Conservation (phyloP, 1,140 invertebrate species). For the Atta cephalotes region DNA sequence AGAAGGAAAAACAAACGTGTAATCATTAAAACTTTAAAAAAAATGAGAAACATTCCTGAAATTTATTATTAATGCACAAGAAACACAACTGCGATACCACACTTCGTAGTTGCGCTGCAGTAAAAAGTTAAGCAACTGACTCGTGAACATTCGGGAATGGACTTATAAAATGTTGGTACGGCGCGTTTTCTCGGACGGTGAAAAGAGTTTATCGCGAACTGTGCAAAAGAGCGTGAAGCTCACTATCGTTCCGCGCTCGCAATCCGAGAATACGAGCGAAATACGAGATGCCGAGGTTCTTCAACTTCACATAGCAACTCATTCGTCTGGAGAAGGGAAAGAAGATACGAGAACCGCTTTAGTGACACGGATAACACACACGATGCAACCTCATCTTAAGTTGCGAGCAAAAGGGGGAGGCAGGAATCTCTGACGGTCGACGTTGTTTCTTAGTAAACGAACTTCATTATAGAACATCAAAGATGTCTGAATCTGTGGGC, state of each 20-base stretch:
- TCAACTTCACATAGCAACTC: not conserved
- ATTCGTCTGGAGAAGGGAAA: not conserved
- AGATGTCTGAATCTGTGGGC: constrained; percentile 53
- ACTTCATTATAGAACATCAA: constrained; percentile 76
- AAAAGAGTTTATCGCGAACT: constrained; percentile 43
- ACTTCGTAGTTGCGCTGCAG: not conserved
- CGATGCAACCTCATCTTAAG: constrained; percentile 2
- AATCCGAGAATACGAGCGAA: constrained; percentile 51
- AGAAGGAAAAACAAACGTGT: not conserved
- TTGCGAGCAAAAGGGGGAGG: not conserved
- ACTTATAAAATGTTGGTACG: not conserved
- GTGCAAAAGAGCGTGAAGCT: constrained; percentile 20
- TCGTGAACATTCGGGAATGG: not conserved
- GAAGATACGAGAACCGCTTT: constrained; percentile 39
- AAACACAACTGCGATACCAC: not conserved
- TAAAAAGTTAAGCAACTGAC: not conserved
- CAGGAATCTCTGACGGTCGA: constrained; percentile 50
- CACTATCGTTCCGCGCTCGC: constrained; percentile 12
- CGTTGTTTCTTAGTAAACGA: constrained; percentile 73
- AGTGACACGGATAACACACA: constrained; percentile 23
- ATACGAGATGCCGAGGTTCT: constrained; percentile 15
- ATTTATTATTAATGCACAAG: not conserved
- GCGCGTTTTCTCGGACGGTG: not conserved
- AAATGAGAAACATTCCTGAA: not conserved
- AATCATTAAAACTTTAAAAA: not conserved